Evolutionary conservation across 2,888 invertebrate species (phyloP).

Genomic region (Papilio protenor): DNA sequence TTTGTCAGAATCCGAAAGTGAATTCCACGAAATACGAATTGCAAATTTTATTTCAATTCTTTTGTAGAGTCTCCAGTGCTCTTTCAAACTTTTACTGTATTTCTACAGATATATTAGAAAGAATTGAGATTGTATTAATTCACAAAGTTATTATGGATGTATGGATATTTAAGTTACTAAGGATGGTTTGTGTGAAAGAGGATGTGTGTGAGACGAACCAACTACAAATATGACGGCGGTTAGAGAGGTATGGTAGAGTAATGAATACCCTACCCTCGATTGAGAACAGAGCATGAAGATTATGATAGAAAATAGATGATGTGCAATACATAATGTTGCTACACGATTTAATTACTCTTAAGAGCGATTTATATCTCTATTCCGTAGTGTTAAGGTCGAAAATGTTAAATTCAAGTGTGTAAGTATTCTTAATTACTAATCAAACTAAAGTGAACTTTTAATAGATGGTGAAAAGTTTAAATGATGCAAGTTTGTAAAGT

Average conservation of each 20-base stretch:
- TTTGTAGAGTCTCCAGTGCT: not conserved
- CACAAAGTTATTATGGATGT: not conserved
- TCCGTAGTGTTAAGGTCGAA: not conserved
- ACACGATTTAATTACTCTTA: not conserved
- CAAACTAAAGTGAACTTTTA: not conserved
- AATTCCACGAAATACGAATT: not conserved
- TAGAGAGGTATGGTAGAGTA: no score
- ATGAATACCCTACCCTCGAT: no score
- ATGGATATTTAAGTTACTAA: not conserved
- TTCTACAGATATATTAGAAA: not conserved
- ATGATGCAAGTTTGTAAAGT: not conserved
- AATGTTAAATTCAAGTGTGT: not conserved
- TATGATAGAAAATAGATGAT: not conserved
- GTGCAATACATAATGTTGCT: no score
- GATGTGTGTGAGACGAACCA: not conserved
- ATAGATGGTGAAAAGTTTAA: not conserved
- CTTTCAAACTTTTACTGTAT: not conserved
- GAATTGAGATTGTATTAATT: not conserved
- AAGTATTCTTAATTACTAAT: not conserved
- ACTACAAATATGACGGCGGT: no score
- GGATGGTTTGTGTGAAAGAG: not conserved
- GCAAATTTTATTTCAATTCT: not conserved
- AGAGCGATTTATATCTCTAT: not conserved
- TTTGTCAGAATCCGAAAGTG: not conserved
- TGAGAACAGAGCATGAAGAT: not conserved